Evolutionary conservation across 2,888 invertebrate species (phyloP).

Genomic region (Gastrophysa polygoni): DNA sequence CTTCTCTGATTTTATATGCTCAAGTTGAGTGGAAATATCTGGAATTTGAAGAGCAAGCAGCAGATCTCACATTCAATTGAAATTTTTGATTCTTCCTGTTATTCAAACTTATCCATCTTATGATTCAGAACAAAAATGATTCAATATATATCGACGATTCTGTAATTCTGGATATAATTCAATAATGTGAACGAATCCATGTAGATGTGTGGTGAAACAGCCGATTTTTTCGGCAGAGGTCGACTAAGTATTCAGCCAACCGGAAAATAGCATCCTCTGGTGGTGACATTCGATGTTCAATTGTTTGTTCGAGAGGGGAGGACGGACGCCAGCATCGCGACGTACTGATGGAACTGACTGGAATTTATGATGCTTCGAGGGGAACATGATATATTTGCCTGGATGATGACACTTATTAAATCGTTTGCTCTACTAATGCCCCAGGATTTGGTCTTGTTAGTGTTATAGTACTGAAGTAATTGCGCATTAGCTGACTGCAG

Average conservation of each 20-base stretch:
- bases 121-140: too few species aligned
- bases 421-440: conserved; percentile 54
- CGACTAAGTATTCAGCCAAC: conserved; percentile 47
- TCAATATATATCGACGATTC: too few species aligned
- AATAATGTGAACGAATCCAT: too few species aligned
- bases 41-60: too few species aligned
- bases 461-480: not conserved
- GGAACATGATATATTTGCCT: conserved; percentile 52
- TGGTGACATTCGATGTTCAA: conserved; percentile 57
- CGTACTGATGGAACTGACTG: conserved; percentile 52
- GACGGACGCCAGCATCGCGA: conserved; percentile 29
- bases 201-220: not conserved
- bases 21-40: too few species aligned
- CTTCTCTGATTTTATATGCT: too few species aligned
- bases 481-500: not conserved
- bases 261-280: conserved; percentile 58
- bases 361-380: conserved; percentile 52
- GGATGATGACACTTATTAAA: conserved; percentile 59
- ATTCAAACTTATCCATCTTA: too few species aligned
- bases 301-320: conserved; percentile 46
- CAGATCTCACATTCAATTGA: too few species aligned
- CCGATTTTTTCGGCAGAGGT: conserved; percentile 30
- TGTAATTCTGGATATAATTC: too few species aligned
- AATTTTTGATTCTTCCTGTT: too few species aligned
- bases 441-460: conserved; percentile 36